These are phyloP conservation scores for Drosophila merina DNA, from an alignment of 2,888 invertebrate species.

Conservation along the genomic window DNA sequence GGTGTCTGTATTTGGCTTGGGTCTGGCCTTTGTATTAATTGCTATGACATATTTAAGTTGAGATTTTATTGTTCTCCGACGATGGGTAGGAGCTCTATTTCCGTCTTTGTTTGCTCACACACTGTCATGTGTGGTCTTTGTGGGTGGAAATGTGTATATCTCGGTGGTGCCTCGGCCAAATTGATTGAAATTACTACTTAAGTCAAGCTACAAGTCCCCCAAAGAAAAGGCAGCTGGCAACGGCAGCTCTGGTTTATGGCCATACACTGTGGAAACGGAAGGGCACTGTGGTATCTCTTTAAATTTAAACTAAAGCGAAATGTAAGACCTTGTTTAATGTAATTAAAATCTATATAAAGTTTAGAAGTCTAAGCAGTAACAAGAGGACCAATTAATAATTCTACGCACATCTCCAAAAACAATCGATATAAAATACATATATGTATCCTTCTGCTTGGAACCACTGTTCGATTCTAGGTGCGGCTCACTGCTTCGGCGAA, in stretches of 20 bases:
- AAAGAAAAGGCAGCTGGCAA: constrained; percentile 30
- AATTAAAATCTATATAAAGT: background rate
- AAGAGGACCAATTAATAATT: background rate
- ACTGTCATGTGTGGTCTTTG: background rate
- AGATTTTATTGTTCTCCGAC: constrained; percentile 65
- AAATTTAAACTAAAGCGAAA: background rate
- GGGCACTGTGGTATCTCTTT: background rate
- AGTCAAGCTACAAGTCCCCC: constrained; percentile 53
- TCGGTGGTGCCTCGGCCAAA: constrained; percentile 41
- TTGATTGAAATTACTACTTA: constrained; percentile 80
- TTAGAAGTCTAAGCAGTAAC: background rate
- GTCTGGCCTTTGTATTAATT: constrained; percentile 70
- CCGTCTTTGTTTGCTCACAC: constrained; percentile 18
- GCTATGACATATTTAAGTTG: constrained; percentile 74
- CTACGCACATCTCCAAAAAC: background rate
- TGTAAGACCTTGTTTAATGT: background rate
- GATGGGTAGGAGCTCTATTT: constrained; percentile 29
- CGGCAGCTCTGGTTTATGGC: constrained; percentile 26
- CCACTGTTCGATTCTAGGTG: constrained; percentile 33
- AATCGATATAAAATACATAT: background rate
- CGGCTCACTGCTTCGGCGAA: constrained; percentile 29
- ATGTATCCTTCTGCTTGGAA: background rate
- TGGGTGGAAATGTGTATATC: constrained; percentile 13
- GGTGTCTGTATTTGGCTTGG: constrained; percentile 39
- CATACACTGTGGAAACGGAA: constrained; percentile 19